Base-by-base conservation (phyloP, 35 echinoderm and acorn worm genomes). In the Apostichopus parvimensis region DNA sequence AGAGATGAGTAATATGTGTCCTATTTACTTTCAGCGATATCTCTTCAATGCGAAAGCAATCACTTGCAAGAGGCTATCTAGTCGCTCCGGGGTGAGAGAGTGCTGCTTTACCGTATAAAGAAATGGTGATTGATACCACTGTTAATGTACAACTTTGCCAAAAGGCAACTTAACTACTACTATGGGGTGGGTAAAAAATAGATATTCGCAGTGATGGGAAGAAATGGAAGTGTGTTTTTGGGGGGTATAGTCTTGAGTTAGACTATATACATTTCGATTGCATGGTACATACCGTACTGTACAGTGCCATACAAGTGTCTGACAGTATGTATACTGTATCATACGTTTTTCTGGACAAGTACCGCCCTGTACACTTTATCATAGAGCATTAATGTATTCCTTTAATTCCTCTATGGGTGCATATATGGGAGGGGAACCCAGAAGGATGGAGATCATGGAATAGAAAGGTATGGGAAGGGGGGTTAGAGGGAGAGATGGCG, bases 1-100 rank as follows among this genome's bases (percentile, higher is more conserved):
- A 84, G 14, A 59, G 81, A 84, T 84, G 81, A 84, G 54, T 84
- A 84, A 84, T 84, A 84, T 84, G 78, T 80, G 81, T 56, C 81
- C 81, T 84, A 84, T 84, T 58, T 84, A 84, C 54, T 84, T n/a
- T n/a, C 56, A 84, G 81, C 54, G 15, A 58, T 55, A 45, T 45
- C 81, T 23, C 17, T 59, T 84, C 81, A 84, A 53, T 84, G 81
- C 21, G 81, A 84, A 84, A 84, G 81, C 81, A 84, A 84, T 84
- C 81, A 58, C 54, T 84, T 45, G 28, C 17, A 24, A 84, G 81
- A 58, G 81, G 81, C 81, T 23, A 54, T 28, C 26, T n/a, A 57
- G 57, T 52, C 22, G 81, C 81, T 84, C 58, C 54, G 15, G 55
- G 81, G 55, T 56, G 55, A 59, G 54, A 84, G 58, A 84, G 55